Conservation (phyloP, 1,140 invertebrate species). For the Camponotus pennsylvanicus region DNA sequence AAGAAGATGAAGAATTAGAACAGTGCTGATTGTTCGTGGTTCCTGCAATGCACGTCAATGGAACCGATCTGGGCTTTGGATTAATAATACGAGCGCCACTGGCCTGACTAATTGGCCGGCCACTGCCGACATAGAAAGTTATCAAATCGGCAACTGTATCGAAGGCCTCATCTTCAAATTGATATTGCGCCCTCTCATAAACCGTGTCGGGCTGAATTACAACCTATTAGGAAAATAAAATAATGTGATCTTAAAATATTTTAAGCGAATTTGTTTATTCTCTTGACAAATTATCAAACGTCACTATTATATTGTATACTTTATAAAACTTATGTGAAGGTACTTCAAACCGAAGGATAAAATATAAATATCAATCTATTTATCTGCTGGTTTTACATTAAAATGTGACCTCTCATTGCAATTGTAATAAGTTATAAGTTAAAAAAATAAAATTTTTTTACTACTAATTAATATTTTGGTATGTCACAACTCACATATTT, state of each 20-base stretch:
- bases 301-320: no score
- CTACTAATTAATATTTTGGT: no score
- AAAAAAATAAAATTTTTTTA: no score
- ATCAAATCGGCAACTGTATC: constrained; percentile 97
- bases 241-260: neutral
- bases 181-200: constrained; percentile 96
- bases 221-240: constrained; percentile 87
- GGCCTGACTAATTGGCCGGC: constrained; percentile 92
- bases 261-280: neutral
- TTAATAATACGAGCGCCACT: constrained; percentile 94
- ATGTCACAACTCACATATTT: no score
- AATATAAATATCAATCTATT: no score
- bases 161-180: constrained; percentile 97
- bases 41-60: constrained; percentile 75
- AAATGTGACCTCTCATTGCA: no score
- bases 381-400: no score
- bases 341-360: no score
- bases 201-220: constrained; percentile 95
- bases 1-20: constrained; percentile 80
- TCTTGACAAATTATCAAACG: neutral
- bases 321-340: no score
- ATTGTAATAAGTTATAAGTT: no score
- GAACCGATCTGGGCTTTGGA: constrained; percentile 82
- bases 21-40: constrained; percentile 76
- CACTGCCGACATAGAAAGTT: constrained; percentile 97